Conservation (phyloP, 2,113 vertebrate species). For the Elephas maximus region DNA sequence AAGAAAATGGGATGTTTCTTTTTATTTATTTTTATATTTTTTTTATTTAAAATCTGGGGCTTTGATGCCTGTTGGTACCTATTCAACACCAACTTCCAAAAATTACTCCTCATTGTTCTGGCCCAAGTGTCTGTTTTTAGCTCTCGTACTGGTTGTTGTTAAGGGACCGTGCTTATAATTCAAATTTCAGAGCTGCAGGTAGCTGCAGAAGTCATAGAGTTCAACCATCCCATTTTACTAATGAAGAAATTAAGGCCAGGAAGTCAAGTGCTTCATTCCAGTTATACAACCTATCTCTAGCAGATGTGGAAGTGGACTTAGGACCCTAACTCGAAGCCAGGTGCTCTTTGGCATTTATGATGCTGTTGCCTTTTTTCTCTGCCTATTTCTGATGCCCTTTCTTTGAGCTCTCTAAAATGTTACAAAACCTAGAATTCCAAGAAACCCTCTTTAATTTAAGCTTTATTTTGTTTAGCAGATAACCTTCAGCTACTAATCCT, state of each 20-base stretch:
- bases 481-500: not conserved
- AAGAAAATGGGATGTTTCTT: not conserved
- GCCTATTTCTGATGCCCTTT: not conserved
- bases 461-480: constrained; percentile 27
- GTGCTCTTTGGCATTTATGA: not conserved
- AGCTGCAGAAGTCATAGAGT: not conserved
- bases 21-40: not conserved
- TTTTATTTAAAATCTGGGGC: constrained; percentile 3
- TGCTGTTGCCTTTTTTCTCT: not conserved
- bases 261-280: not conserved
- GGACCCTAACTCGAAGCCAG: not conserved
- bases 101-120: not conserved
- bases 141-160: not conserved
- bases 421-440: not conserved
- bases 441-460: not conserved
- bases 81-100: not conserved
- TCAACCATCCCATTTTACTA: constrained; percentile 9
- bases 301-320: not conserved
- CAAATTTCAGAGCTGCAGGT: not conserved
- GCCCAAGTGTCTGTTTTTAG: not conserved
- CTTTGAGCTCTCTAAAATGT: not conserved
- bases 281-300: not conserved
- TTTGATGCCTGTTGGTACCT: not conserved
- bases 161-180: not conserved
- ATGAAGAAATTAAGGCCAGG: not conserved